Base-by-base conservation (phyloP, 1,140 invertebrate species). In the Drosophila parabipectinata region DNA sequence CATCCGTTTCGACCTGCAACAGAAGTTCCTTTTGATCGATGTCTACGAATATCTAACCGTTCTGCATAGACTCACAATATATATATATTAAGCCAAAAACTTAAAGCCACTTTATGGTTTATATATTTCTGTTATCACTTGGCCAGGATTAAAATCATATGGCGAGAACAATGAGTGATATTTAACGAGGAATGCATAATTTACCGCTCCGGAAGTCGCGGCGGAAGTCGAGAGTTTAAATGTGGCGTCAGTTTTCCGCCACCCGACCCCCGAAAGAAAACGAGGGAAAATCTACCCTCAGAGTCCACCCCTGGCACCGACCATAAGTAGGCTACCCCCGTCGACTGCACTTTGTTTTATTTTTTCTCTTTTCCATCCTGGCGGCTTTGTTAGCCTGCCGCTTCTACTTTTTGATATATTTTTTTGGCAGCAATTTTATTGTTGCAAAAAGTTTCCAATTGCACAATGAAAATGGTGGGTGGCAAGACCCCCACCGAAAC, bases 361-460 rank as follows among this genome's bases (percentile, higher is more conserved):
- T 68, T 56, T 50, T 52, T 18, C n/a, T 21, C 32, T 32, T 51
- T 51, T 30, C 18, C 51, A 15, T 12, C 55, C 58, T 56, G 73
- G 57, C 73, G 58, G 41, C 59, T 52, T 78, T 72, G 47, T 78
- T 62, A 55, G 39, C 21, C 39, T 24, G 41, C 14, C 57, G 30
- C 58, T 52, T 48, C 18, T 61, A 44, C 32, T 41, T 37, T 58
- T 57, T 41, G 21, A 15, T 56, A 34, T 55, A 44, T 21, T 55
- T 60, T 47, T 55, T 47, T 51, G 14, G 39, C 34, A 21, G 59
- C 63, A 51, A 72, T 72, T 80, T 71, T 80, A 80, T 80, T 80
- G 60, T 80, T 80, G 63, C 72, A 76, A 45, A 80, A 80, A 80
- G 78, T 80, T 80, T 76, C 53, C 72, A 72, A 76, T 67, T 72